These are phyloP conservation scores for Cacatua alba DNA, from an alignment of 2,113 vertebrate species.

Conservation along the genomic window DNA sequence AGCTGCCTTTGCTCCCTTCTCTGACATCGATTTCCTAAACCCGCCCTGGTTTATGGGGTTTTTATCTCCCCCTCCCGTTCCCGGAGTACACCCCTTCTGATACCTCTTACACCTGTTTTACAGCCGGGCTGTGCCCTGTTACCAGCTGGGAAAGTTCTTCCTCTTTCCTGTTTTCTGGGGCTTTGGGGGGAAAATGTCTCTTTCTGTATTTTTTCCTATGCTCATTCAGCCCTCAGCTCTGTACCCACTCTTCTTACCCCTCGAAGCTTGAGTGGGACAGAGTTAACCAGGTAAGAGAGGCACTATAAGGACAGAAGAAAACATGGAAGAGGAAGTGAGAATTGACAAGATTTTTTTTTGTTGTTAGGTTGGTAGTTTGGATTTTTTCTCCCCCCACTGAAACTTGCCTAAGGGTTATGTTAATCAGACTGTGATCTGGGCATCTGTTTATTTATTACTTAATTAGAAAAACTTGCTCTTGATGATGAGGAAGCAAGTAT, in stretches of 20 bases:
- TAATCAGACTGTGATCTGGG: constrained; percentile 31
- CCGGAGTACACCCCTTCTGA: background rate
- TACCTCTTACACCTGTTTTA: constrained; percentile 28
- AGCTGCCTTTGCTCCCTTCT: background rate
- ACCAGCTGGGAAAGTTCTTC: background rate
- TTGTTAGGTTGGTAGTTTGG: background rate
- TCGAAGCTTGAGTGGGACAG: background rate
- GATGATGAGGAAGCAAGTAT: background rate
- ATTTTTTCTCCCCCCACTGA: background rate
- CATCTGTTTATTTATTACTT: constrained; percentile 51
- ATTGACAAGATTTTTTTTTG: background rate
- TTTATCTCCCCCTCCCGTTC: background rate
- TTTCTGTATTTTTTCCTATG: rapidly evolving
- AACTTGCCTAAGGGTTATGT: constrained; percentile 59
- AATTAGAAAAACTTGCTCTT: constrained; percentile 50
- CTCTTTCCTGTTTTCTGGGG: background rate
- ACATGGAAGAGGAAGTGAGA: background rate
- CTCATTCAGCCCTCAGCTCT: background rate
- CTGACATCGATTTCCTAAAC: background rate
- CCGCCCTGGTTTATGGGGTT: background rate
- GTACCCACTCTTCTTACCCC: background rate
- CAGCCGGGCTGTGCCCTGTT: background rate
- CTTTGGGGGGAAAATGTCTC: background rate
- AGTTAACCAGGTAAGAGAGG: background rate
- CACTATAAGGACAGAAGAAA: background rate